Base-by-base conservation (phyloP, 2,797 vertebrate species). In the Tenualosa thibaudeaui region DNA sequence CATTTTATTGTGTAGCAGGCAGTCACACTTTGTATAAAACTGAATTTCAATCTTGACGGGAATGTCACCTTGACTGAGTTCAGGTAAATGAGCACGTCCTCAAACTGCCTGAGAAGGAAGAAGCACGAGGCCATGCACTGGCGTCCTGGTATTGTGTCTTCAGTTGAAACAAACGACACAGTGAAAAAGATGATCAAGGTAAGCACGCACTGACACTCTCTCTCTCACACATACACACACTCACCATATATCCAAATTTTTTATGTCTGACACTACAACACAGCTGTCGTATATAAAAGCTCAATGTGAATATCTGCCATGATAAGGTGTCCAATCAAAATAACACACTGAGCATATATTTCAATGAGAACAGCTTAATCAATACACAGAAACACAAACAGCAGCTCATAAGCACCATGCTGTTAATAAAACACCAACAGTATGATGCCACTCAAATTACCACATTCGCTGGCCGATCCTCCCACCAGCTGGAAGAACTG, bases 101-200 rank as follows among this genome's bases (percentile, higher is more conserved):
- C 96, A 95, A 99, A 99, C 88, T 98, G 97, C 84, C 93, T 96
- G 86, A 98, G 94, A 85, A 99, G 96, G 93, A 99, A 99, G 93
- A 98, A 99, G 91, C 96, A 98, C 81, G 98, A 97, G 81, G 98
- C 97, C 98, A 99, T 99, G 91, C 98, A 99, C 90, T 98, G 98
- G 88, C 98, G 95, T 75, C 98, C 98, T n/a, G 98, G 98, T 91
- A 99, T 97, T n/a, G 98, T 99, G 92, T 99, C 98, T 99, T 92
- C 90, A 46, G 7, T 43, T 46, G 37, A 78, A 78, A 78, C 6
- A 43, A 4, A 78, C 92, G 94, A 81, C 4, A 83, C 81, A 87
- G 68, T 84, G 56, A 85, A 50, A 84, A 50, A 71, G 3, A 40
- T 17, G 7, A 62, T 26, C 13, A 40, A 19, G 4, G 7, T 8